Base-by-base conservation (phyloP, 1,140 invertebrate genomes). In the Cotesia typhae region DNA sequence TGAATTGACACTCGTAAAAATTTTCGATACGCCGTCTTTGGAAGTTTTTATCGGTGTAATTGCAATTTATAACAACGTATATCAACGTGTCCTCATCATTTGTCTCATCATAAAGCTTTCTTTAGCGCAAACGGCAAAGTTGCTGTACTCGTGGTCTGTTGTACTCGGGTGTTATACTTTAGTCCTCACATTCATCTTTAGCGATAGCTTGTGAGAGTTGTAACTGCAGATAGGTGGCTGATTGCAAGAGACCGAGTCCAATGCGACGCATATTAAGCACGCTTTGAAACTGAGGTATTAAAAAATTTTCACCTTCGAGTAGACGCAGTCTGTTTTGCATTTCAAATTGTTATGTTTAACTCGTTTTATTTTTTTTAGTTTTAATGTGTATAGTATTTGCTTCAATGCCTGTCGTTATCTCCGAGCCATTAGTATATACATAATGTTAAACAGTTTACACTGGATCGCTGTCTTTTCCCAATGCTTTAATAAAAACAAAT, bases 161-260 rank as follows among this genome's bases (percentile, higher is more conserved):
- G 67, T 77, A 70, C 66, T 38, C 41, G 53, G 59, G 75, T 74
- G 71, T 79, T 79, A 77, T 76, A 70, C 53, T 68, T 37, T 57
- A 61, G 47, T 73, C 57, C 66, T 64, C 36, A 36, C 60, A 66
- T 38, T 38, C 35, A 64, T 61, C 60, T 66, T 65, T 53, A 64
- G 47, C 47, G 35, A 10, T 20, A 51, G 47, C 60, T n/a, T 38
- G 60, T 20, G 63, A 71, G 70, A 53, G 63, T 73, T 63, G 60
- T 53, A 6, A 55, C 53, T 63, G 61, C 72, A 41, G 65, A 64
- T 74, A 71, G 73, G 73, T 69, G 73, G 71, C 71, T 73, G 74
- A 75, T 75, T 75, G 74, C 59, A 55, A 71, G 68, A 66, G 41
- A 53, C 59, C 52, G 73, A 67, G 52, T 47, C 60, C 28, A 35